These are phyloP conservation scores for Cassiopea xamachana DNA, from an alignment of 30 jellyfish, hydroid and myxozoan genomes.

Conservation along the genomic window DNA sequence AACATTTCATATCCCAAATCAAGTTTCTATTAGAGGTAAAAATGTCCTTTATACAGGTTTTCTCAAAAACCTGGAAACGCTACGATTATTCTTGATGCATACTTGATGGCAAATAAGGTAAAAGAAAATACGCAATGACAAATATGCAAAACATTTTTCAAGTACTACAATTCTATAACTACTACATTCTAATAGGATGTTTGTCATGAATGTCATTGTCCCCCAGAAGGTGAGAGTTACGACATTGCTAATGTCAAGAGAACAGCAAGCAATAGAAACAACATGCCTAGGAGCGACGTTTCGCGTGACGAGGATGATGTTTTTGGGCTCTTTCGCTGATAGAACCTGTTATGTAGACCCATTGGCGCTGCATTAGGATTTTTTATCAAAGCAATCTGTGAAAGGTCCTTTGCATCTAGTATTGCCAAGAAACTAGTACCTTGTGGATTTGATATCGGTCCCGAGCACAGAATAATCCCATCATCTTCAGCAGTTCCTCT, in stretches of 20 bases:
- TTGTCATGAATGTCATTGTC: no score
- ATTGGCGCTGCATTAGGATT: constrained; percentile 63
- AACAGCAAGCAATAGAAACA: background rate
- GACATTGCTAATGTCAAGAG: background rate
- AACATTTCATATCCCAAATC: no score
- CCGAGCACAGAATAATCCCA: constrained; percentile 62
- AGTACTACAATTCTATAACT: no score
- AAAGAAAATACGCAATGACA: no score
- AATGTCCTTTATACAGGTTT: no score
- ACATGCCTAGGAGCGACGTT: background rate
- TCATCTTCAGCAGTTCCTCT: constrained; percentile 56
- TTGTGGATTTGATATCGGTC: constrained; percentile 62
- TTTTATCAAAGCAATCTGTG: constrained; percentile 58
- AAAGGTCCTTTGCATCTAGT: constrained; percentile 51
- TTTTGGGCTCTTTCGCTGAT: background rate
- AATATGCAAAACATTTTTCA: no score
- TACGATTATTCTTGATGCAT: no score
- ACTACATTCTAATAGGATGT: no score
- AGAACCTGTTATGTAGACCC: constrained; percentile 60
- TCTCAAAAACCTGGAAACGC: no score
- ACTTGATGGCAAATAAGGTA: no score
- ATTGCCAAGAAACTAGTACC: constrained; percentile 66
- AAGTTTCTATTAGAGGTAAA: no score
- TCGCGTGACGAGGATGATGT: background rate
- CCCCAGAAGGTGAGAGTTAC: no score